Evolutionary conservation across 1,140 invertebrate genomes (phyloP), one percentile per base, ranked within the genome.

Genomic region (Dinoponera quadriceps): DNA sequence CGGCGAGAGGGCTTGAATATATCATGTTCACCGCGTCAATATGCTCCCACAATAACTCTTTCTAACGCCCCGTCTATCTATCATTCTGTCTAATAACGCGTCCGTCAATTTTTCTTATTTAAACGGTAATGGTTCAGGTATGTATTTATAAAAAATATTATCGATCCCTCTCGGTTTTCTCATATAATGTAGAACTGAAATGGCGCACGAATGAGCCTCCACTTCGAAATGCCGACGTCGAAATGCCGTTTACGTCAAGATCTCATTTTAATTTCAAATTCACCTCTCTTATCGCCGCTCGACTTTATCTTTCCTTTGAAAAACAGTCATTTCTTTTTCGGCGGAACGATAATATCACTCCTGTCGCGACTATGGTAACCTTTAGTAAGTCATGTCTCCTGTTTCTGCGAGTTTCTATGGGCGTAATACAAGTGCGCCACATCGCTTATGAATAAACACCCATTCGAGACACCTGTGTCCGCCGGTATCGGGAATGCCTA

Each of bases 201-300:
- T 77, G 27, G 33, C 63, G 49, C 51, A 48, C 57, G 75, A 69
- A 71, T 80, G 57, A 80, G 71, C 29, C 57, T 69, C 13, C 63
- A 5, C 29, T 14, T 16, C 13, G 0, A 25, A 71, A 18, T 20
- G 22, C 44, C n/a, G 18, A 18, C 33, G 29, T 80, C 18, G 33
- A 22, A 71, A 71, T 54, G 63, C 22, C 22, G 5, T 78, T 69
- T 69, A 20, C 16, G 51, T 71, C 51, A 55, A 69, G 55, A 78
- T 22, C 33, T 29, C 75, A 59, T 71, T 80, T 55, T 80, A 71
- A 33, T 29, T 5, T 29, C 18, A 80, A 69, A 80, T 22, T 80
- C 44, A 38, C 22, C 3, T 29, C 3, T 48, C n/a, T 25, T 22
- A 63, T 68, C 16, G 22, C 57, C 29, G 33, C 16, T 18, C 4